These are phyloP conservation scores for Coracias cyanogaster DNA, from an alignment of 2,797 vertebrate species.

Conservation along the genomic window DNA sequence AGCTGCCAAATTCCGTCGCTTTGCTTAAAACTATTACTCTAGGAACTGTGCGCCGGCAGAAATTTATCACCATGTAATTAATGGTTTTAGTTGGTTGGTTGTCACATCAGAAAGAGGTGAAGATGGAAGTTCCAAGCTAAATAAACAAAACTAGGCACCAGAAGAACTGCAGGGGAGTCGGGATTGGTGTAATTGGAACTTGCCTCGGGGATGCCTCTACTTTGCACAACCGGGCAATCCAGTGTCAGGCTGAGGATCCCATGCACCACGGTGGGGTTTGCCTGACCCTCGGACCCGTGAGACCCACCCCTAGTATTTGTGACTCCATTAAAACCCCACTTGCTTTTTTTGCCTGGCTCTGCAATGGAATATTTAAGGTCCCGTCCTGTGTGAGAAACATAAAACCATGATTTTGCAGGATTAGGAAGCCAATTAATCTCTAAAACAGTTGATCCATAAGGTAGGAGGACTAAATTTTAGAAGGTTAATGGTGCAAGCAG, in stretches of 20 bases:
- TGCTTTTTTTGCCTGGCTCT: not conserved
- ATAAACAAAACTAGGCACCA: not conserved
- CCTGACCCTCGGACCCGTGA: rapidly evolving
- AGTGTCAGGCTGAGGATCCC: not conserved
- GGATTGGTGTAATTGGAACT: not conserved
- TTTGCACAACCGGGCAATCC: not conserved
- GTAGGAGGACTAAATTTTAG: conserved; percentile 16
- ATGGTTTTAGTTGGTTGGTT: not conserved
- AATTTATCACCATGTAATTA: conserved; percentile 36
- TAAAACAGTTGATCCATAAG: conserved; percentile 25
- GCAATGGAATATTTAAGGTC: not conserved
- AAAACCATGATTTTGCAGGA: conserved; percentile 7
- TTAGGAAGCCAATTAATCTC: conserved; percentile 34
- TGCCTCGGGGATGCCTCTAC: not conserved
- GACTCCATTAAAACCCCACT: not conserved
- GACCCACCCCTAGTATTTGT: not conserved
- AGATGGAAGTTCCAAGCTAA: not conserved
- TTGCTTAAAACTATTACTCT: conserved; percentile 4
- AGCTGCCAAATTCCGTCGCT: conserved; percentile 47
- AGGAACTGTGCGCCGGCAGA: not conserved
- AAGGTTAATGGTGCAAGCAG: conserved; percentile 33
- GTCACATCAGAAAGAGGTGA: not conserved
- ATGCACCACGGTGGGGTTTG: rapidly evolving
- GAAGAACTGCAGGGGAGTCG: not conserved
- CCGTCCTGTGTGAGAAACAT: not conserved